Conservation (phyloP, 2,797 vertebrate species). For the Apogon hyalosoma region DNA sequence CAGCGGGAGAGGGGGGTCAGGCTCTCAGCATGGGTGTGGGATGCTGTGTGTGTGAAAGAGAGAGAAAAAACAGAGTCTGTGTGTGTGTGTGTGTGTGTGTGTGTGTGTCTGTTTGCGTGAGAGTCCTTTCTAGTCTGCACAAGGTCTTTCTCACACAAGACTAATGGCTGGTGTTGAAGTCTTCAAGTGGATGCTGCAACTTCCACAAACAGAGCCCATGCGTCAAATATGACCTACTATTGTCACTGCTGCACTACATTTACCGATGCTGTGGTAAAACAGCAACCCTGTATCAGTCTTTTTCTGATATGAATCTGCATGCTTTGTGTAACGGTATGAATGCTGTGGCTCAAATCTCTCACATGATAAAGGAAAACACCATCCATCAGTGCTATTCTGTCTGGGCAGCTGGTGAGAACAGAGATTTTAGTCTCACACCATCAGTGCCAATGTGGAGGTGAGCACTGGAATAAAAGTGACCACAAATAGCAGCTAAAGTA, state of each 20-base stretch:
- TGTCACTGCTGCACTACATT: constrained; percentile 49
- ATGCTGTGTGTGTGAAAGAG: constrained; percentile 50
- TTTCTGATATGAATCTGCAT: neutral
- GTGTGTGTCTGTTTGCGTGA: constrained; percentile 9
- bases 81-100: neutral
- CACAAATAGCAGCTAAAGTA: neutral
- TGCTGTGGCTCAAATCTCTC: too few relatives aligned
- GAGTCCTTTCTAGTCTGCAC: constrained; percentile 57
- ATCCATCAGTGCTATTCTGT: neutral
- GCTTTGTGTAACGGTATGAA: too few relatives aligned
- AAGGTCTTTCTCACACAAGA: constrained; percentile 78
- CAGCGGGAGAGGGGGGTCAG: constrained; percentile 76
- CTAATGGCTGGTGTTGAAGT: constrained; percentile 77
- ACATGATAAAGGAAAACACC: neutral
- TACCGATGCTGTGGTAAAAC: constrained; percentile 33
- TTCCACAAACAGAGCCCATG: constrained; percentile 71
- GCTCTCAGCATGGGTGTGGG: constrained; percentile 73
- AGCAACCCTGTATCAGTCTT: neutral
- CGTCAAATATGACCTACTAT: constrained; percentile 70
- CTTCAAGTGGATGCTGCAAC: constrained; percentile 75
- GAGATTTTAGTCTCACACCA: neutral
- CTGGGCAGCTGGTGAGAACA: neutral
- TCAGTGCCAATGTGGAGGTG: neutral
- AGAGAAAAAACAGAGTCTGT: constrained; percentile 43
- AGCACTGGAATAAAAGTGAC: neutral